These are phyloP conservation scores for Notamacropus eugenii DNA, from an alignment of 2,797 vertebrate genomes.

Conservation along the genomic window DNA sequence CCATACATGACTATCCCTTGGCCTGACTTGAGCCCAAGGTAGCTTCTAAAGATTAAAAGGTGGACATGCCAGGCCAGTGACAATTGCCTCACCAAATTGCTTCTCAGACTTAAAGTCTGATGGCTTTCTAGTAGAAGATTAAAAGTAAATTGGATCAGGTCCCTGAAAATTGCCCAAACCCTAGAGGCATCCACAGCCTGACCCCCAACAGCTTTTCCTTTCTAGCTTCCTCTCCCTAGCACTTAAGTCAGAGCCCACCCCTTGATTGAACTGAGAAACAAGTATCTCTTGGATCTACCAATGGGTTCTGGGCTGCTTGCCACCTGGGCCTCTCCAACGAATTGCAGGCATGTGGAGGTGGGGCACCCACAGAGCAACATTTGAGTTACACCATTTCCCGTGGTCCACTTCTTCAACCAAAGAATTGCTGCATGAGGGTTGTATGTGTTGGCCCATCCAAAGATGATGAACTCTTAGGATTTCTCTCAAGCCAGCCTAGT, in stretches of 20 bases:
- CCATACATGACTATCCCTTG: neutral
- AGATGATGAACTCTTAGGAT: slow-evolving; percentile 48
- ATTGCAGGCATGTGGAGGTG: neutral
- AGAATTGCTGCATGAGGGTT: neutral
- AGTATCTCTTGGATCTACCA: neutral
- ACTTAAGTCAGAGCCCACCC: slow-evolving; percentile 19
- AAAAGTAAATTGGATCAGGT: slow-evolving; percentile 16
- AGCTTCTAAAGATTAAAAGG: neutral
- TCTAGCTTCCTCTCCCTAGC: slow-evolving; percentile 7
- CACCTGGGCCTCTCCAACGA: neutral
- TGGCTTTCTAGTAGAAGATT: slow-evolving; percentile 9
- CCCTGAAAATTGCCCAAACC: neutral
- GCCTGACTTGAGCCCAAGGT: slow-evolving; percentile 16
- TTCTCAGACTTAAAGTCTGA: neutral
- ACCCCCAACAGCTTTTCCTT: neutral
- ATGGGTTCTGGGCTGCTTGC: neutral
- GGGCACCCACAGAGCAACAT: neutral
- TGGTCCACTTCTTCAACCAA: neutral
- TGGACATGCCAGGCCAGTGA: neutral
- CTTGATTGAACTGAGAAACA: neutral
- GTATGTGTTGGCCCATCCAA: slow-evolving; percentile 1
- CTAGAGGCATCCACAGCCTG: neutral
- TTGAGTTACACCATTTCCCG: neutral
- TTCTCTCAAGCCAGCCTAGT: slow-evolving; percentile 12
- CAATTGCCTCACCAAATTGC: neutral